These are phyloP conservation scores for Lordiphosa andalusiaca DNA, from an alignment of 2,888 invertebrate species.

Conservation along the genomic window DNA sequence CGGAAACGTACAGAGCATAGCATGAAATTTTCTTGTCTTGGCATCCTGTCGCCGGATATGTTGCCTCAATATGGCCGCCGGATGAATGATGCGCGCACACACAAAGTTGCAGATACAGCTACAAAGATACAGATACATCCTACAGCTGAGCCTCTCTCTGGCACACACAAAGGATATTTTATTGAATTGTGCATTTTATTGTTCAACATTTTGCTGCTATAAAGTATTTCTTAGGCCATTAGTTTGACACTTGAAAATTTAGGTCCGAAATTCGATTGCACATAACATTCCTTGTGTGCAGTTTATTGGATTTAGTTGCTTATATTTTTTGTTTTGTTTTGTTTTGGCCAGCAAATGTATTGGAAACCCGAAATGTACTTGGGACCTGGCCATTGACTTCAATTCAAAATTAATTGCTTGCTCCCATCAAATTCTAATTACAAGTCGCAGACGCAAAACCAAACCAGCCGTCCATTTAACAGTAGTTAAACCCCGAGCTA, in stretches of 20 bases:
- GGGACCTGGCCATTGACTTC: slow-evolving; percentile 20
- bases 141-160: slow-evolving; percentile 19
- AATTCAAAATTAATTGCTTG: slow-evolving; percentile 25
- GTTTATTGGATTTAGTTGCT: slow-evolving; percentile 16
- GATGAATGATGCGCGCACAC: slow-evolving; percentile 68
- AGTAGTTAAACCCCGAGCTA: slow-evolving; percentile 34
- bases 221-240: slow-evolving; percentile 73
- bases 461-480: slow-evolving; percentile 32
- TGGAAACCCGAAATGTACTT: slow-evolving; percentile 40
- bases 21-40: slow-evolving; percentile 75
- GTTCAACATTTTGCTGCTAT: slow-evolving; percentile 55
- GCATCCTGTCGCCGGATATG: slow-evolving; percentile 75
- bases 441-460: neutral
- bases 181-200: slow-evolving; percentile 62
- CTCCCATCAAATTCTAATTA: slow-evolving; percentile 45
- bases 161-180: slow-evolving; percentile 59
- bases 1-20: slow-evolving; percentile 72
- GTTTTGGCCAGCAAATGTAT: slow-evolving; percentile 39
- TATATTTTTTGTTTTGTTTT: neutral
- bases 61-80: slow-evolving; percentile 75
- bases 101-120: slow-evolving; percentile 24
- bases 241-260: slow-evolving; percentile 73
- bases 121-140: slow-evolving; percentile 27
- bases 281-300: slow-evolving; percentile 24
- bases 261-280: slow-evolving; percentile 29